phyloP scores from a whole-genome alignment of 2,888 invertebrate species.

The Epicampocera succincta region DNA sequence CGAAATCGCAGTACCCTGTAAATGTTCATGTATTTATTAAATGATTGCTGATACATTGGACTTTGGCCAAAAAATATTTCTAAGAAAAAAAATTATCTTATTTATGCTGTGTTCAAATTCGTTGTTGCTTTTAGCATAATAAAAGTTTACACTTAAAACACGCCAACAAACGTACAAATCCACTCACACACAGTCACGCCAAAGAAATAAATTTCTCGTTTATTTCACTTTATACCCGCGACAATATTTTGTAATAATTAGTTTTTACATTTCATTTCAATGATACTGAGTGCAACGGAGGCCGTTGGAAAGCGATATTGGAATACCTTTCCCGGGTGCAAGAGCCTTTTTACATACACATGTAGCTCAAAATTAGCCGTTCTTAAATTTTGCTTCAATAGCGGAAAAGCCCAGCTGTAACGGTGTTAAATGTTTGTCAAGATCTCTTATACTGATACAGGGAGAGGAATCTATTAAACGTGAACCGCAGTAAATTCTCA shows the following conservation, averaged over 20 bases:
- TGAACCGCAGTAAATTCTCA: too few relatives aligned
- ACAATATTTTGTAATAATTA: background rate
- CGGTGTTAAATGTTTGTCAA: too few relatives aligned
- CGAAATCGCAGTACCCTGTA: background rate
- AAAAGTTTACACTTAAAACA: conserved; percentile 10
- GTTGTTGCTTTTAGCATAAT: conserved; percentile 10
- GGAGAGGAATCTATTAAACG: too few relatives aligned
- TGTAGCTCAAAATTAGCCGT: too few relatives aligned
- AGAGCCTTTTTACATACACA: too few relatives aligned
- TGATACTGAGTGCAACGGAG: conserved; percentile 11
- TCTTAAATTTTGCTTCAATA: too few relatives aligned
- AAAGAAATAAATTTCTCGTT: background rate
- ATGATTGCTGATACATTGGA: conserved; percentile 37
- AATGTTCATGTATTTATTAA: background rate
- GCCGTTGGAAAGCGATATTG: too few relatives aligned
- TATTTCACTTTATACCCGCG: background rate
- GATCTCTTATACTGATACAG: too few relatives aligned
- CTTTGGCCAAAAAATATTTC: conserved; percentile 50
- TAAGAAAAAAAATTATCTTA: conserved; percentile 38
- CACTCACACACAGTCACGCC: background rate
- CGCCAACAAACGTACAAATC: too few relatives aligned
- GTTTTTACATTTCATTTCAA: conserved; percentile 23
- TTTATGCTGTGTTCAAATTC: conserved; percentile 5
- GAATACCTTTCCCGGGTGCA: too few relatives aligned
- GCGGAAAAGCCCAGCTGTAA: too few relatives aligned